Conservation (phyloP, 2,888 invertebrate genomes). For the Rhagium mordax region DNA sequence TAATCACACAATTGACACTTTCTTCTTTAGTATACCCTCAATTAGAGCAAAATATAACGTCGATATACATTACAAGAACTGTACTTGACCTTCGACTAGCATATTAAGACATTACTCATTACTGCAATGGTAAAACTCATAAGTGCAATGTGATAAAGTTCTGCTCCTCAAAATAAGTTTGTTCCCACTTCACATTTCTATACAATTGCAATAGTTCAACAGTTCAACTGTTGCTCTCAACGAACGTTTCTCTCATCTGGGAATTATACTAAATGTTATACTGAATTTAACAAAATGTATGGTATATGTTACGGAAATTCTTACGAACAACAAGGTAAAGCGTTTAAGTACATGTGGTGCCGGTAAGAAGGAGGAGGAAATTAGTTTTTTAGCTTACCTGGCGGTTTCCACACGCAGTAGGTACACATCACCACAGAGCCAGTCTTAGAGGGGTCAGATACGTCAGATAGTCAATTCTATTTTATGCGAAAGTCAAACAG, state of each 20-base stretch:
- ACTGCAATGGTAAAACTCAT: not conserved
- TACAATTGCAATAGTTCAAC: not conserved
- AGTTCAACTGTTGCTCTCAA: not conserved
- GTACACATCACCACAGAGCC: not conserved
- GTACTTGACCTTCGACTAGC: not conserved
- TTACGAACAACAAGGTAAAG: too few species aligned
- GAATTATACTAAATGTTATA: conserved; percentile 12
- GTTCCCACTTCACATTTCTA: too few species aligned
- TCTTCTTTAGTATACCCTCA: not conserved
- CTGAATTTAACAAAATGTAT: not conserved
- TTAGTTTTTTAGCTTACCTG: not conserved
- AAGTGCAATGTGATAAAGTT: conserved; percentile 15
- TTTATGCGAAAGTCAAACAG: not conserved
- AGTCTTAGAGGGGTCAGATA: too few species aligned
- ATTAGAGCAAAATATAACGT: not conserved
- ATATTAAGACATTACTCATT: not conserved
- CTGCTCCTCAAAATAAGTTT: not conserved
- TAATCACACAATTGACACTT: not conserved
- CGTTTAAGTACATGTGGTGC: too few species aligned
- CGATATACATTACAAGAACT: not conserved
- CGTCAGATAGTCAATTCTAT: too few species aligned
- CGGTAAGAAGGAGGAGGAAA: too few species aligned
- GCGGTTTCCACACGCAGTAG: not conserved
- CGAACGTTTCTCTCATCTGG: conserved; percentile 25
- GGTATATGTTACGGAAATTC: not conserved